Base-by-base conservation (phyloP, 1,140 invertebrate genomes). In the Saccostrea glomerata region DNA sequence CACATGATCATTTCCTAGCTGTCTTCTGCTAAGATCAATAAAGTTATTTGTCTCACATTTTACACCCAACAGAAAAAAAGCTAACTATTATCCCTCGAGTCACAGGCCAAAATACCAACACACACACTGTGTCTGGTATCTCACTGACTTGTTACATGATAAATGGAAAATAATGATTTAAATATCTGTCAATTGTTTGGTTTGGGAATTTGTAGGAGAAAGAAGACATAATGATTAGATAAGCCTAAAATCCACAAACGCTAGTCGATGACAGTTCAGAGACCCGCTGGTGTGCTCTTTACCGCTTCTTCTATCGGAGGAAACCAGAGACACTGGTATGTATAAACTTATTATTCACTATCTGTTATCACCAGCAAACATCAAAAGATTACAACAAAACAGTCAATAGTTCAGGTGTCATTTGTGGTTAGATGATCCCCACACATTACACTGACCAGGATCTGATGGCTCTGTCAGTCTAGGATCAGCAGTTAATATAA, bases 11-110 rank as follows among this genome's bases (percentile, higher is more conserved):
- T 77, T 77, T 77, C 25, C 70, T 30, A 77, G 70, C 70, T 77
- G 70, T 77, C 70, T 77, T 77, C 25, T 77, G 70, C 70, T 77
- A 77, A 77, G 70, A 77, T 77, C 70, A 77, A 77, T 77, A 77
- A 77, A 77, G 70, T 17, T 77, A 25, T 77, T 77, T 77, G 70
- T 77, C 70, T 77, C 25, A 25, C 70, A 77, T 25, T 77, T 47
- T 25, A 63, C n/a, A 77, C 23, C 30, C 12, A 77, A 63, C 58
- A 63, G 11, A 77, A 77, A 77, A 60, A 30, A 30, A 36, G 70
- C 70, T 66, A 77, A 77, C 30, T 25, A 13, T 47, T 47, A 47
- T 47, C 47, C 5, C 47, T 47, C 47, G 9, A 47, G 23, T 63
- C 17, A 63, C 17, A 36, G 25, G 70, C 13, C 23, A 77, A 77